These are phyloP conservation scores for Electrona antarctica DNA, from an alignment of 2,113 vertebrate genomes.

Conservation along the genomic window DNA sequence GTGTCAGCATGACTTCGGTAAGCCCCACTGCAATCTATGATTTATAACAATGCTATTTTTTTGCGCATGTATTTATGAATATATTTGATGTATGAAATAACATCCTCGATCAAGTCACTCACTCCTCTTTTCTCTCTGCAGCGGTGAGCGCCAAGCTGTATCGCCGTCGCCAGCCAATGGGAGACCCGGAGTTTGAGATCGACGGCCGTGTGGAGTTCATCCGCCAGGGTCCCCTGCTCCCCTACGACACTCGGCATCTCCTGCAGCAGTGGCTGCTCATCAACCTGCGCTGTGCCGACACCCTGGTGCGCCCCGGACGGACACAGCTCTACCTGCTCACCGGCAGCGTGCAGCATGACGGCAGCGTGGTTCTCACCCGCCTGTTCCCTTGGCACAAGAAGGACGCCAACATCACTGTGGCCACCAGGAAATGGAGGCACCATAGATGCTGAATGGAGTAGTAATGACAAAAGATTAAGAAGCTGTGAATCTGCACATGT, in stretches of 20 bases:
- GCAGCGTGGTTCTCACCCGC: constrained; percentile 73
- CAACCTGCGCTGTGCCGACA: constrained; percentile 81
- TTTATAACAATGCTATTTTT: background rate
- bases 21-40: constrained; percentile 39
- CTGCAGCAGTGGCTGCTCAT: constrained; percentile 88
- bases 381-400: constrained; percentile 87
- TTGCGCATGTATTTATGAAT: too few relatives aligned
- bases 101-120: background rate
- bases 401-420: constrained; percentile 79
- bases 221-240: constrained; percentile 81
- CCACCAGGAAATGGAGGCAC: constrained; percentile 86
- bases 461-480: background rate
- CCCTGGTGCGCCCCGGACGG: constrained; percentile 75
- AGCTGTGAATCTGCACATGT: constrained; percentile 20
- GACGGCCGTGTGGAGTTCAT: constrained; percentile 86
- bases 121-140: constrained; percentile 43
- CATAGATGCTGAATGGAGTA: constrained; percentile 79
- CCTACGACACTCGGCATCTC: constrained; percentile 83
- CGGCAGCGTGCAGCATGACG: constrained; percentile 75
- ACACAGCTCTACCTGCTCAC: constrained; percentile 83
- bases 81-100: too few relatives aligned
- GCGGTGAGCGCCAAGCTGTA: constrained; percentile 87
- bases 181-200: constrained; percentile 79
- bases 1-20: constrained; percentile 86
- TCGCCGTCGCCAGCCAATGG: constrained; percentile 68